Evolutionary conservation across 2,797 vertebrate genomes (phyloP).

Genomic region (Leptatherina wallacei): DNA sequence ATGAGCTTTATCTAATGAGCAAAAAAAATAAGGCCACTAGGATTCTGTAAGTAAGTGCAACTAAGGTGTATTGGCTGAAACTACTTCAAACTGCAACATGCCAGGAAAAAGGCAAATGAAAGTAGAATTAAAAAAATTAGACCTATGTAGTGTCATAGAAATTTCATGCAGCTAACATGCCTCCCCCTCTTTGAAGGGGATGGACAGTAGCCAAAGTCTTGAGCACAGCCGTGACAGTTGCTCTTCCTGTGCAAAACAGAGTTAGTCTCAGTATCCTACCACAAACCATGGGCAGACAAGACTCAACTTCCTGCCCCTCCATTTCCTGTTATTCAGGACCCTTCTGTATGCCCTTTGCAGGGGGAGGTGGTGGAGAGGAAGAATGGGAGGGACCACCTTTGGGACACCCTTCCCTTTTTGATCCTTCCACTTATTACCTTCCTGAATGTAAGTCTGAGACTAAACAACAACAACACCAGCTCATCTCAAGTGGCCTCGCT

Average conservation of each 20-base stretch:
- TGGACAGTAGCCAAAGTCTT: conserved; percentile 71
- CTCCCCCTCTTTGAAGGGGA: conserved; percentile 49
- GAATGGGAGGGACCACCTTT: conserved; percentile 70
- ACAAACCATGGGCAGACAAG: conserved; percentile 76
- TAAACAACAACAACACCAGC: conserved; percentile 86
- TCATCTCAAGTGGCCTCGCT: conserved; percentile 75
- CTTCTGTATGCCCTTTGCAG: conserved; percentile 69
- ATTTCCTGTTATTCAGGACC: conserved; percentile 87
- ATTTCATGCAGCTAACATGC: neutral
- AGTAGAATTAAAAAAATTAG: conserved; percentile 7
- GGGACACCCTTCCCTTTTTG: conserved; percentile 77
- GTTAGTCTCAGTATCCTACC: conserved; percentile 72
- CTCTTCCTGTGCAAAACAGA: conserved; percentile 73
- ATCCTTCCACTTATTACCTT: conserved; percentile 79
- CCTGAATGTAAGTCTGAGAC: conserved; percentile 77
- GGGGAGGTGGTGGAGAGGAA: conserved; percentile 57
- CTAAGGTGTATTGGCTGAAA: conserved; percentile 4
- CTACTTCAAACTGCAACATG: neutral
- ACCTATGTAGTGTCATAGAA: conserved; percentile 10
- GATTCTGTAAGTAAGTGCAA: neutral
- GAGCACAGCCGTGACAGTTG: conserved; percentile 74
- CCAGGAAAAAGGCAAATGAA: neutral
- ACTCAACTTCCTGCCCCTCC: conserved; percentile 84
- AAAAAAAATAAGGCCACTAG: conserved; percentile 37
- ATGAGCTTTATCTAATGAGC: conserved; percentile 26